Base-by-base conservation (phyloP, 2,888 invertebrate species). In the Noctua janthe region DNA sequence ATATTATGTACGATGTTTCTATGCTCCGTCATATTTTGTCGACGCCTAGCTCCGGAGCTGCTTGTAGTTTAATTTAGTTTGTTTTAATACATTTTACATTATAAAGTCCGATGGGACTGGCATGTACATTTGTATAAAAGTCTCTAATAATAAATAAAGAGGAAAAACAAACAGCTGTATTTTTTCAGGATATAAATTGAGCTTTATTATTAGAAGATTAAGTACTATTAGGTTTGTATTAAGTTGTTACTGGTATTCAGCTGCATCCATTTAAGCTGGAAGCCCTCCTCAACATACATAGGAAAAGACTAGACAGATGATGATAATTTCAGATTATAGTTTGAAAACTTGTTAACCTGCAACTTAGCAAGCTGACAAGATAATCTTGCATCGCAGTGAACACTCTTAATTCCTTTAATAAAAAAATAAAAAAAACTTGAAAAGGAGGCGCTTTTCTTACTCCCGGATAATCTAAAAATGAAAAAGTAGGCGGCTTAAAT, bases 401-500 rank as follows among this genome's bases (percentile, higher is more conserved):
- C 54, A 47, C 20, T 29, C 47, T 13, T 13, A 72, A 39, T 66
- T 39, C n/a, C 20, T 66, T 71, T 35, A n/a, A 56, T 4, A 62
- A 35, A 23, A 54, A 15, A 59, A 15, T 17, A 56, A n/a, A 71
- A 73, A 67, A 73, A 56, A 10, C 54, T 17, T 47, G 43, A 66
- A 49, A 13, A 49, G 4, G 20, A 81, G 49, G 39, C 10, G 15
- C 43, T 71, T 83, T 64, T 35, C 29, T 71, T 56, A 70, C n/a
- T 29, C 15, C 29, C 71, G 49, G 6, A 71, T 81, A 76, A 82
- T 76, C 39, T 70, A 35, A 66, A 66, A 71, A 76, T 66, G 11
- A 64, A 77, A 66, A 71, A 71, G n/a, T 66, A 51, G 35, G 20
- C 8, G 11, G 49, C 47, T 11, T 64, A 35, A 51, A 82, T 81